Evolutionary conservation across 2,888 invertebrate genomes (phyloP).

Genomic region (Yponomeuta malinellus): DNA sequence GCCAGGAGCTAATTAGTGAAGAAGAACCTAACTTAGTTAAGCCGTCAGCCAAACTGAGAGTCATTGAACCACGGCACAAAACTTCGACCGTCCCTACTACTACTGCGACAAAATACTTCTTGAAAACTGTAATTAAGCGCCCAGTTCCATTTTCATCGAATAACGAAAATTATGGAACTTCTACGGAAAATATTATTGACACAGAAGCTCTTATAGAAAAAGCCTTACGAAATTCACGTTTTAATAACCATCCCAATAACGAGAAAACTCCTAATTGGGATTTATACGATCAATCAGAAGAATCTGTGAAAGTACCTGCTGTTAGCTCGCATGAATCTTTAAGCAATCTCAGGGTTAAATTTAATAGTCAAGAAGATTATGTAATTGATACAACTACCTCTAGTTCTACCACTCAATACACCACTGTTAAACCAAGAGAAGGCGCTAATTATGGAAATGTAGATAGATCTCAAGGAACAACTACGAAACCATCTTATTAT

Average conservation of each 20-base stretch:
- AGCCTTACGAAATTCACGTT: slow-evolving; percentile 33
- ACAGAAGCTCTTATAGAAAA: slow-evolving; percentile 39
- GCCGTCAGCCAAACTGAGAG: slow-evolving; percentile 28
- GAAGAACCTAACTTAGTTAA: slow-evolving; percentile 39
- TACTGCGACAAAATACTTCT: slow-evolving; percentile 46
- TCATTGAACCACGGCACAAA: slow-evolving; percentile 28
- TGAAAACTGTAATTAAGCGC: slow-evolving; percentile 50
- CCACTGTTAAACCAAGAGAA: slow-evolving; percentile 30
- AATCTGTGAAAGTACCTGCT: slow-evolving; percentile 51
- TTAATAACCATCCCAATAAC: slow-evolving; percentile 23
- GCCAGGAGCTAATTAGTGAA: slow-evolving; percentile 30
- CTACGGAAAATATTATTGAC: slow-evolving; percentile 43
- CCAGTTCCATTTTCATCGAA: slow-evolving; percentile 42
- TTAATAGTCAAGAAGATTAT: slow-evolving; percentile 30
- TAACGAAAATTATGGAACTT: slow-evolving; percentile 31
- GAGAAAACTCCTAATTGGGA: slow-evolving; percentile 29
- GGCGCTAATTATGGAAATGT: slow-evolving; percentile 26
- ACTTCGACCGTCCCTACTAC: slow-evolving; percentile 30
- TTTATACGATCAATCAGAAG: slow-evolving; percentile 27
- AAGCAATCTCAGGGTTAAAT: slow-evolving; percentile 50
- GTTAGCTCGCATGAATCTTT: slow-evolving; percentile 73
- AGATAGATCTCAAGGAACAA: slow-evolving; percentile 31
- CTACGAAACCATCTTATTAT: slow-evolving; percentile 53
- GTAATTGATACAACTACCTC: slow-evolving; percentile 36
- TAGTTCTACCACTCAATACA: slow-evolving; percentile 31